Percentiles rank a stretch among this genome's conserved stretches.
phyloP scores from a whole-genome alignment of 2,888 invertebrate species.

The Hyposoter dolosus region DNA sequence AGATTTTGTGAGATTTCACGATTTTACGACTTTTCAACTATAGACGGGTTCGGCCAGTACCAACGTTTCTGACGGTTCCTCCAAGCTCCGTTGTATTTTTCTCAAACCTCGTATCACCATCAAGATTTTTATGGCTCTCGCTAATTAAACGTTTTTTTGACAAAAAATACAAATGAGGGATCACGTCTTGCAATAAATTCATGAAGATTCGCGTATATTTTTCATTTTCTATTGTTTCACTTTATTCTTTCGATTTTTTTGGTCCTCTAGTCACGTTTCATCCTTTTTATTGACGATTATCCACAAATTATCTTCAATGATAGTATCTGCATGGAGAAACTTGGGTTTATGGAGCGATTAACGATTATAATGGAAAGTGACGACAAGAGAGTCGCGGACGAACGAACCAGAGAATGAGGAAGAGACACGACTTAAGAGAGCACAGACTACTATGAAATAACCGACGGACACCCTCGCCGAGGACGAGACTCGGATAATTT shows the following conservation, averaged over 20 bases:
- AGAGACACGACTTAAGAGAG: slow-evolving; percentile 68
- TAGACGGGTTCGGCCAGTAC: slow-evolving; percentile 16
- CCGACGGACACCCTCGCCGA: slow-evolving; percentile 52
- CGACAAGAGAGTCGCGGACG: slow-evolving; percentile 47
- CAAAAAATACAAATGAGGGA: slow-evolving; percentile 67
- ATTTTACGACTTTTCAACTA: slow-evolving; percentile 76
- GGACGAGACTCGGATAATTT: slow-evolving; percentile 80
- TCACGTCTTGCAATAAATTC: slow-evolving; percentile 43
- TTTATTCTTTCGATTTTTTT: background rate
- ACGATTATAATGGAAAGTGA: slow-evolving; percentile 81
- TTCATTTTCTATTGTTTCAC: background rate
- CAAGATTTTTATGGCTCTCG: slow-evolving; percentile 29
- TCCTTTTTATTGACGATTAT: background rate
- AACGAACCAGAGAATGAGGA: slow-evolving; percentile 57
- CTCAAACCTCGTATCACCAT: slow-evolving; percentile 59
- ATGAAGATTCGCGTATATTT: slow-evolving; percentile 2
- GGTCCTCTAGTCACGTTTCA: background rate
- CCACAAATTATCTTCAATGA: background rate
- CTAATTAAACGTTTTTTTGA: slow-evolving; percentile 84
- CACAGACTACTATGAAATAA: slow-evolving; percentile 28
- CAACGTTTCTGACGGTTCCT: slow-evolving; percentile 71
- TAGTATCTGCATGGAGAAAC: slow-evolving; percentile 35
- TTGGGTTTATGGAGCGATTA: slow-evolving; percentile 77
- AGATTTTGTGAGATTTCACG: slow-evolving; percentile 75
- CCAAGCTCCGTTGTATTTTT: slow-evolving; percentile 80